Conservation (phyloP, 2,888 invertebrate genomes). For the Belgica antarctica region DNA sequence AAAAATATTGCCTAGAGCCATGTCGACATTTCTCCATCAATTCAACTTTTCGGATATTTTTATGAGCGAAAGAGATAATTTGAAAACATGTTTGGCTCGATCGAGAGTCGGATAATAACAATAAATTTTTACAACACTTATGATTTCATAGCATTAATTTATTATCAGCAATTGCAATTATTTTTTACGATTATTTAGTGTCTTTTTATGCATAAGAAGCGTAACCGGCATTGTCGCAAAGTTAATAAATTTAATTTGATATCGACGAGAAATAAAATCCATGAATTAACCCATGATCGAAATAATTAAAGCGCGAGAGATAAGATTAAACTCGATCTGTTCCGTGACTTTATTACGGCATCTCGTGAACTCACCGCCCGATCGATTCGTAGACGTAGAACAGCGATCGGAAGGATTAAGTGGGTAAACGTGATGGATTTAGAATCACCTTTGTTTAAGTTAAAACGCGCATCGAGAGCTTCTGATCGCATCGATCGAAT, state of each 20-base stretch:
- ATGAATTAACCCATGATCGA: background rate
- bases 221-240: background rate
- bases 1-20: slow-evolving; percentile 11
- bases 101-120: slow-evolving; percentile 21
- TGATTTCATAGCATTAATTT: slow-evolving; percentile 31
- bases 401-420: slow-evolving; percentile 3
- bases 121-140: slow-evolving; percentile 30
- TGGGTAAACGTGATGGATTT: slow-evolving; percentile 11
- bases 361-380: background rate
- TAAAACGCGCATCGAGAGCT: background rate
- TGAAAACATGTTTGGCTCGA: slow-evolving; percentile 20
- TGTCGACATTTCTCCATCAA: no score
- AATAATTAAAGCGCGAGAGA: background rate
- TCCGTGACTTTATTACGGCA: slow-evolving; percentile 16
- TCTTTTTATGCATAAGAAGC: slow-evolving; percentile 6
- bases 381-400: slow-evolving; percentile 14
- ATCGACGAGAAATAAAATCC: background rate
- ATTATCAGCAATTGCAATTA: slow-evolving; percentile 34
- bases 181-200: slow-evolving; percentile 33
- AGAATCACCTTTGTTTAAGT: background rate
- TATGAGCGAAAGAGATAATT: background rate
- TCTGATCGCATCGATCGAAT: slow-evolving; percentile 11
- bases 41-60: background rate
- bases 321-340: background rate
- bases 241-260: background rate